These are phyloP conservation scores for Anagyrus pseudococci DNA, from an alignment of 2,888 invertebrate species.

Conservation along the genomic window DNA sequence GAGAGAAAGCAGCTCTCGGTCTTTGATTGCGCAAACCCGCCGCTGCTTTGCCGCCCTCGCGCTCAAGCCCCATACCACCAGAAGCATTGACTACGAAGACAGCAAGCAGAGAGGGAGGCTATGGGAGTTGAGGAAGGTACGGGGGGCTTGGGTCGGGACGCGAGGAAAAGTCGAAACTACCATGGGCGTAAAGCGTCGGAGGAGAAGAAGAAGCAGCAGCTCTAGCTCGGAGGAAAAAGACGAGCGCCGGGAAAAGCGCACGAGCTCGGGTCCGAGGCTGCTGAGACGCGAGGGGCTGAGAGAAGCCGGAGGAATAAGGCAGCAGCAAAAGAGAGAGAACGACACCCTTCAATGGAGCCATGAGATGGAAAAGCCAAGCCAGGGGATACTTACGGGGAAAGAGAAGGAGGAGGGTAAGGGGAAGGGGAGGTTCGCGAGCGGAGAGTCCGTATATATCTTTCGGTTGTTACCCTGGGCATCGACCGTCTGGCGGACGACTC, in stretches of 20 bases:
- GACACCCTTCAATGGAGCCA: constrained; percentile 3
- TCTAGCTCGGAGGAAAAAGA: neutral
- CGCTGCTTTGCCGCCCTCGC: neutral
- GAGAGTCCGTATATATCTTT: constrained; percentile 42
- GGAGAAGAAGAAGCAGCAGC: neutral
- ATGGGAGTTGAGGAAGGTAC: no score
- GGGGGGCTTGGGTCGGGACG: constrained; percentile 1
- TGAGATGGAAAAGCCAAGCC: neutral
- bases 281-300: constrained; percentile 8
- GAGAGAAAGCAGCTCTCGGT: no score
- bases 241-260: neutral
- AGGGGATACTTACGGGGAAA: constrained; percentile 4
- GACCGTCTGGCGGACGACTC: constrained; percentile 55
- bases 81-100: no score
- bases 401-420: constrained; percentile 11
- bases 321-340: neutral
- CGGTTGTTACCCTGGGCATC: constrained; percentile 56
- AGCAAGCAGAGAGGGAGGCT: no score
- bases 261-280: constrained; percentile 1
- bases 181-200: neutral
- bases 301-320: no score
- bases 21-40: no score
- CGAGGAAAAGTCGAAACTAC: constrained; percentile 19
- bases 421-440: constrained; percentile 1
- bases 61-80: neutral